phyloP scores from a whole-genome alignment of 2,888 invertebrate genomes.

The Lycophotia porphyrea region DNA sequence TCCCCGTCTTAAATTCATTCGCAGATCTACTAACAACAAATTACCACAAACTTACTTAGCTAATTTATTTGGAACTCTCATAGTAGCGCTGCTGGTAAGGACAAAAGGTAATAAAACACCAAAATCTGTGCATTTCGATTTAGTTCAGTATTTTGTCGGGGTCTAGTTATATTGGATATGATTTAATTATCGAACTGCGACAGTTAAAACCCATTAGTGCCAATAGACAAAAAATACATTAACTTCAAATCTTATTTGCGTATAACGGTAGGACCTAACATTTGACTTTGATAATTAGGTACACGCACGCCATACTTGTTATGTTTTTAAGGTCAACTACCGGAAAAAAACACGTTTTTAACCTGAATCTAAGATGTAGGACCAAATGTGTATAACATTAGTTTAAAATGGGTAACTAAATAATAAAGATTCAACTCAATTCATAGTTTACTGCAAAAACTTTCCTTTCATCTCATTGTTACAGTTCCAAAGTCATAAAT shows the following conservation, averaged over 20 bases:
- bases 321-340: constrained; percentile 8
- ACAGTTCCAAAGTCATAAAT: constrained; percentile 31
- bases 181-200: constrained; percentile 52
- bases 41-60: constrained; percentile 3
- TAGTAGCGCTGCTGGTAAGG: not conserved
- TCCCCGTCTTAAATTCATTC: constrained; percentile 49
- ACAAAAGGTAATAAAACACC: not conserved
- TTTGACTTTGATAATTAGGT: constrained; percentile 39
- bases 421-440: not conserved
- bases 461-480: not conserved
- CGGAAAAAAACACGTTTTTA: not conserved
- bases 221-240: constrained; percentile 54
- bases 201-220: constrained; percentile 64
- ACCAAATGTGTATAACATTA: not conserved
- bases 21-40: constrained; percentile 41
- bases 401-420: not conserved
- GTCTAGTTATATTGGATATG: constrained; percentile 11
- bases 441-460: not conserved
- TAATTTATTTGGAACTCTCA: constrained; percentile 20
- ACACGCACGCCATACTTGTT: not conserved
- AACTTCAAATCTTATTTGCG: constrained; percentile 33
- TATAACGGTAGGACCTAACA: constrained; percentile 51
- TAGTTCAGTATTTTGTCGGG: not conserved
- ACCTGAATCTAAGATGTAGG: not conserved
- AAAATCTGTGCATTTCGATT: not conserved